phyloP scores from a whole-genome alignment of 35 echinoderm and acorn worm genomes.

The Strongylocentrotus purpuratus region DNA sequence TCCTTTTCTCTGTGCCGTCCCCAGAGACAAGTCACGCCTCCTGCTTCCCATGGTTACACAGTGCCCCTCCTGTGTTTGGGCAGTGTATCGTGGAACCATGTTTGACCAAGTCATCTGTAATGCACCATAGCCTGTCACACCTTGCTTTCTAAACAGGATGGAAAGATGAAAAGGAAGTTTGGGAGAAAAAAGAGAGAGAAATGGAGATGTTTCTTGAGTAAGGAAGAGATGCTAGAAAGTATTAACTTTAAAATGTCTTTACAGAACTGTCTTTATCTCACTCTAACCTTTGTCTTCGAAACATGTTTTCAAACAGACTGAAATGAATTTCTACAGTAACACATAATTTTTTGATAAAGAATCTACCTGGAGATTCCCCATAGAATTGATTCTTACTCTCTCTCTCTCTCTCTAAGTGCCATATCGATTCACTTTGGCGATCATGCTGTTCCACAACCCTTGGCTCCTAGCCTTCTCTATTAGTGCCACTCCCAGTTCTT shows the following conservation, averaged over 20 bases:
- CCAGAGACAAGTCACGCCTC: neutral
- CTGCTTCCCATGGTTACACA: neutral
- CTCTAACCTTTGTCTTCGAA: neutral
- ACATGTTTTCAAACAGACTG: too few relatives aligned
- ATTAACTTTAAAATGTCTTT: neutral
- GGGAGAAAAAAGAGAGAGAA: too few relatives aligned
- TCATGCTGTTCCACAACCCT: too few relatives aligned
- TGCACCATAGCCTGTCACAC: constrained; percentile 55
- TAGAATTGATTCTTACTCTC: too few relatives aligned
- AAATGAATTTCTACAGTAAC: too few relatives aligned
- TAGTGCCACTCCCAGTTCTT: too few relatives aligned
- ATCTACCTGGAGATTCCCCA: too few relatives aligned
- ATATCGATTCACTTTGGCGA: too few relatives aligned
- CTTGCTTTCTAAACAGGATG: neutral
- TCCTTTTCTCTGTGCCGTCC: neutral
- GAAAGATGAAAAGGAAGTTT: neutral
- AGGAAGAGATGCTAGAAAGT: neutral
- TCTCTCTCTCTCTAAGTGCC: too few relatives aligned
- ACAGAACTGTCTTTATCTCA: neutral
- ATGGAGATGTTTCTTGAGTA: too few relatives aligned
- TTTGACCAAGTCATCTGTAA: constrained; percentile 68
- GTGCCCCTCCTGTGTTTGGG: constrained; percentile 15
- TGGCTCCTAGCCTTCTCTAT: too few relatives aligned
- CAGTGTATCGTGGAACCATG: constrained; percentile 19
- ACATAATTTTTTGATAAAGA: too few relatives aligned